phyloP scores from a whole-genome alignment of 1,140 invertebrate genomes.

The Papilio polytes region DNA sequence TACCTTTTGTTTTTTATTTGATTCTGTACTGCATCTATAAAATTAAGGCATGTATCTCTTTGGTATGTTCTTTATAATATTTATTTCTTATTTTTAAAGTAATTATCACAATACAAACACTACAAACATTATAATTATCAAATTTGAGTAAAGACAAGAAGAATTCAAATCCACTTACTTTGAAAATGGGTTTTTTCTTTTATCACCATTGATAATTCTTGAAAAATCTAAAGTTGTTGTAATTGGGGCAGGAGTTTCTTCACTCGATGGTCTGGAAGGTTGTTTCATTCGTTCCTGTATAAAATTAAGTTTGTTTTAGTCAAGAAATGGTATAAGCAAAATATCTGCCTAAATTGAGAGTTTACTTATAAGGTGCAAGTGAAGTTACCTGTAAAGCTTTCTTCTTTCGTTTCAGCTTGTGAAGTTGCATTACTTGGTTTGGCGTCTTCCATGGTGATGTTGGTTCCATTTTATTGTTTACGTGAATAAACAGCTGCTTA shows the following conservation, averaged over 20 bases:
- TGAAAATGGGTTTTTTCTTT: constrained; percentile 91
- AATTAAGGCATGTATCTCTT: background rate
- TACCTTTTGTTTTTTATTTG: constrained; percentile 68
- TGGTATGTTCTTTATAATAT: background rate
- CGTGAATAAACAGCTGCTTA: background rate
- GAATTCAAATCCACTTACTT: constrained; percentile 78
- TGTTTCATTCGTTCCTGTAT: constrained; percentile 80
- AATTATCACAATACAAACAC: background rate
- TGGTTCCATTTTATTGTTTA: constrained; percentile 61
- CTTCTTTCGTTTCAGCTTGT: constrained; percentile 88
- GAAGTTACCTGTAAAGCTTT: constrained; percentile 87
- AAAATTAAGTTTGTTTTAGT: constrained; percentile 19
- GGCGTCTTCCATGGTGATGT: constrained; percentile 82
- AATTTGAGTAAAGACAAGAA: background rate
- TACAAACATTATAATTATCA: background rate
- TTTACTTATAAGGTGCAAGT: background rate
- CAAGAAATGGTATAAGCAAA: background rate
- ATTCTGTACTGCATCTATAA: constrained; percentile 55
- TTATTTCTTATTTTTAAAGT: background rate
- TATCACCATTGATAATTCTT: constrained; percentile 81
- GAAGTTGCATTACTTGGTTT: constrained; percentile 87
- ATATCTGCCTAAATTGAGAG: too few species aligned
- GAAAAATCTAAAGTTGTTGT: constrained; percentile 74
- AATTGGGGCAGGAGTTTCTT: constrained; percentile 57
- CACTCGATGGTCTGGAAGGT: constrained; percentile 58